Percentiles rank a stretch among this genome's conserved stretches.
Evolutionary conservation across 2,113 vertebrate genomes (phyloP).

Genomic region (Mastomys coucha): DNA sequence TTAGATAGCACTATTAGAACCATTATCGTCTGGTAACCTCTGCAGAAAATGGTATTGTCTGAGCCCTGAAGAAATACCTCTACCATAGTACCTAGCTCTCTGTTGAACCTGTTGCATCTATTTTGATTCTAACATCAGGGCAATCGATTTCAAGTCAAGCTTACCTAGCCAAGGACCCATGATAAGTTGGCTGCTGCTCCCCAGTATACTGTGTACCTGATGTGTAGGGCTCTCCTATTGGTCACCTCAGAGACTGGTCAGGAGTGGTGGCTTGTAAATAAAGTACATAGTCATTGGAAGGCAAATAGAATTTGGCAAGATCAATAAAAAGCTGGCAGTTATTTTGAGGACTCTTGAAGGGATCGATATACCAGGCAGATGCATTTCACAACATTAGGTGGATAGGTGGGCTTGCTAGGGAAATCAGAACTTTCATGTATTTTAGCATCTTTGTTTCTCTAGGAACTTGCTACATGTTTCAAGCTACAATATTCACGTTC

Average conservation of each 20-base stretch:
- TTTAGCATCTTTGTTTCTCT: not conserved
- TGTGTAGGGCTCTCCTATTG: not conserved
- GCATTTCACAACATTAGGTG: fast-evolving
- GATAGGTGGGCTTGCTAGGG: not conserved
- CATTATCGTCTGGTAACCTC: not conserved
- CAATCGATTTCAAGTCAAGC: not conserved
- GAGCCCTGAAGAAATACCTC: not conserved
- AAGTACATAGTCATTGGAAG: not conserved
- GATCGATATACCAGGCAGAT: not conserved
- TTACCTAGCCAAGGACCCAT: not conserved
- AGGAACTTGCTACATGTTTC: not conserved
- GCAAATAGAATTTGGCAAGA: not conserved
- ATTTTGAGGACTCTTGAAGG: not conserved
- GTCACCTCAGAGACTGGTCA: not conserved
- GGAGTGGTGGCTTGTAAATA: not conserved
- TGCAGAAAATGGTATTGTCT: not conserved
- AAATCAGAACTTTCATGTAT: not conserved
- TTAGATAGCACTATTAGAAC: not conserved
- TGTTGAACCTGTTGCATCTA: not conserved
- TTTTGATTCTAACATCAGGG: not conserved
- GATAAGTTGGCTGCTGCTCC: not conserved
- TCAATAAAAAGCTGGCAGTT: not conserved
- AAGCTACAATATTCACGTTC: not conserved
- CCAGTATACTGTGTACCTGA: not conserved
- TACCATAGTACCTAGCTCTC: not conserved